phyloP scores from a whole-genome alignment of 2,888 invertebrate species.

The Zygothrica quintamaculata region DNA sequence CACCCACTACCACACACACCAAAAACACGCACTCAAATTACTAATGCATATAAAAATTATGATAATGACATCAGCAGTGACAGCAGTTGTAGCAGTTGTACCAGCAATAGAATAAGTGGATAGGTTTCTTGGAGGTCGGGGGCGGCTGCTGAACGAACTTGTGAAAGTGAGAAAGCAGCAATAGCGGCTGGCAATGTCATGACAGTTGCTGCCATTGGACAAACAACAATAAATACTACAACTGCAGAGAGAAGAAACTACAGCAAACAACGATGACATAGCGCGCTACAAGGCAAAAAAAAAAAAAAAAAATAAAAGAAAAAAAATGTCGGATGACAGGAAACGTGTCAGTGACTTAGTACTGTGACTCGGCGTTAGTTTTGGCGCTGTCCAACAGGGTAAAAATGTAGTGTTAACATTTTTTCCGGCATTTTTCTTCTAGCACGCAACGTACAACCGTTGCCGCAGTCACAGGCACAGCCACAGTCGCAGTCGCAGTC shows the following conservation, averaged over 20 bases:
- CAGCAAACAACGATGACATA: conserved; percentile 53
- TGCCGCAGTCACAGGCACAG: conserved; percentile 7
- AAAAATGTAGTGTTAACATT: conserved; percentile 62
- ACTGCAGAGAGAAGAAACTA: conserved; percentile 28
- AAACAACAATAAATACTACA: conserved; percentile 14
- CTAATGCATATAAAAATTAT: conserved; percentile 75
- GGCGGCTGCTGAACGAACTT: conserved; percentile 44
- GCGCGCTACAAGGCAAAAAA: conserved; percentile 26
- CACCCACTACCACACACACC: conserved; percentile 22
- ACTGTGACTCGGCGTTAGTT: conserved; percentile 70
- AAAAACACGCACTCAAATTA: conserved; percentile 53
- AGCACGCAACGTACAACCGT: conserved; percentile 53
- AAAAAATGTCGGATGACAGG: conserved; percentile 62
- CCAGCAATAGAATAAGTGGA: too few relatives aligned
- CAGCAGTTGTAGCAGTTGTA: conserved; percentile 9
- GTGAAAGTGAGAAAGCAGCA: conserved; percentile 69
- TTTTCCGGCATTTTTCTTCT: conserved; percentile 71
- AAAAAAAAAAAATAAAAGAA: conserved; percentile 27
- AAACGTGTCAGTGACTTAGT: conserved; percentile 66
- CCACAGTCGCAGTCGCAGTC: conserved; percentile 15
- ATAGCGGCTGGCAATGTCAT: conserved; percentile 53
- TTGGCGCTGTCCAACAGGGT: conserved; percentile 44
- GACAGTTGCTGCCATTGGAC: conserved; percentile 44
- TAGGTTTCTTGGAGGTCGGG: too few relatives aligned
- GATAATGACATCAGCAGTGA: conserved; percentile 70